A percentile compares a stretch with the other conserved stretches of the same genome.
Evolutionary conservation across 2,797 vertebrate genomes (phyloP).

Genomic region (Gymnodraco acuticeps): DNA sequence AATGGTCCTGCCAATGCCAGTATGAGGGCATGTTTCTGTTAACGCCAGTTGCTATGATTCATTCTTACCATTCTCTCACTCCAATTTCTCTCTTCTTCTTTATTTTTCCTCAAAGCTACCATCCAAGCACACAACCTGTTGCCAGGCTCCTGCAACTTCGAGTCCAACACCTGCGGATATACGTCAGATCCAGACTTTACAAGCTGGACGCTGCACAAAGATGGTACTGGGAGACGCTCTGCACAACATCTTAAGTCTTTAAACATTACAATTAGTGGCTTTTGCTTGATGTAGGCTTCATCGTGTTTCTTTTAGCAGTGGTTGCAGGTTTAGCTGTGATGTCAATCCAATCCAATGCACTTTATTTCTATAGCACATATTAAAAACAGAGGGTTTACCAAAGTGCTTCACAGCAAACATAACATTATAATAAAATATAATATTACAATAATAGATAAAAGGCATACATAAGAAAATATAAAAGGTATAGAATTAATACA

Average conservation of each 20-base stretch:
- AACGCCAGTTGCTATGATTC: conserved; percentile 73
- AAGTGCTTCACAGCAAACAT: too few relatives aligned
- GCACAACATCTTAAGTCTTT: conserved; percentile 8
- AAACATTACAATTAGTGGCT: not conserved
- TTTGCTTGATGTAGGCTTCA: not conserved
- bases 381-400: too few relatives aligned
- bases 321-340: not conserved
- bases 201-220: conserved; percentile 89
- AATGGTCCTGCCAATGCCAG: conserved; percentile 21
- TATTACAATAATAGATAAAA: too few relatives aligned
- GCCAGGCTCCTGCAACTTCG: conserved; percentile 92
- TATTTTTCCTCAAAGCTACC: conserved; percentile 62
- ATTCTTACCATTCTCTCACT: conserved; percentile 65
- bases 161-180: conserved; percentile 90
- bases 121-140: conserved; percentile 76
- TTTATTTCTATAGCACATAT: too few relatives aligned
- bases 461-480: too few relatives aligned
- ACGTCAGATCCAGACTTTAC: conserved; percentile 83
- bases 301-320: not conserved
- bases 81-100: conserved; percentile 17
- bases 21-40: conserved; percentile 55
- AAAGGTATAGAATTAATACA: too few relatives aligned
- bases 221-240: conserved; percentile 81
- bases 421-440: too few relatives aligned
- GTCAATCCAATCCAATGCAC: not conserved